Percentiles rank a stretch among this genome's conserved stretches.
phyloP scores from a whole-genome alignment of 2,888 invertebrate species.

The Leptinotarsa rubiginosa region DNA sequence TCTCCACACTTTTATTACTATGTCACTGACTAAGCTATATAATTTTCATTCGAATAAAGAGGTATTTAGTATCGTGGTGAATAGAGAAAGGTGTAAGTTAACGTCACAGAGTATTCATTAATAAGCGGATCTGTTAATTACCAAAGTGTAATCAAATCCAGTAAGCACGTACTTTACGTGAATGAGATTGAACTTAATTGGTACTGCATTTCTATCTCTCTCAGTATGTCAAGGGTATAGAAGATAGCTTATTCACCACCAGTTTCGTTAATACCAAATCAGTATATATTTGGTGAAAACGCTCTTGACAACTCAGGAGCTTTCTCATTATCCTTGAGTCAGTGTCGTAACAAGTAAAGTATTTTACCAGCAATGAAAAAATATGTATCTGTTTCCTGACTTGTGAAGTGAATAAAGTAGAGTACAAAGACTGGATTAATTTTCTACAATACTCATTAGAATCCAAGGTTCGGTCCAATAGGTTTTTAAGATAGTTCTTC shows the following conservation, averaged over 20 bases:
- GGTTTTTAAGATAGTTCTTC: too few relatives aligned
- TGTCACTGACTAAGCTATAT: too few relatives aligned
- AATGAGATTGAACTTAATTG: slow-evolving; percentile 52
- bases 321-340: slow-evolving; percentile 11
- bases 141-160: slow-evolving; percentile 64
- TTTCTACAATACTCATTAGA: too few relatives aligned
- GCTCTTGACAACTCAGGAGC: neutral
- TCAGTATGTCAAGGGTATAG: slow-evolving; percentile 23
- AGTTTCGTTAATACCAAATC: slow-evolving; percentile 20
- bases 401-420: too few relatives aligned
- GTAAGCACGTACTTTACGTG: slow-evolving; percentile 60
- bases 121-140: slow-evolving; percentile 63
- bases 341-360: neutral
- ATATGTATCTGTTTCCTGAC: too few relatives aligned
- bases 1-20: too few relatives aligned
- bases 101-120: slow-evolving; percentile 59
- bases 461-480: too few relatives aligned
- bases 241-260: slow-evolving; percentile 31
- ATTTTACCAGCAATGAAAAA: too few relatives aligned
- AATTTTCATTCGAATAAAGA: slow-evolving; percentile 24
- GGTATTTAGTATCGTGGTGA: slow-evolving; percentile 41
- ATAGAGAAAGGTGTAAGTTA: slow-evolving; percentile 59
- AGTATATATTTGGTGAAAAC: neutral
- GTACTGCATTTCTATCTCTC: slow-evolving; percentile 30
- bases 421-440: too few relatives aligned